phyloP scores from a whole-genome alignment of 1,140 invertebrate species.

The Babylonia areolata region DNA sequence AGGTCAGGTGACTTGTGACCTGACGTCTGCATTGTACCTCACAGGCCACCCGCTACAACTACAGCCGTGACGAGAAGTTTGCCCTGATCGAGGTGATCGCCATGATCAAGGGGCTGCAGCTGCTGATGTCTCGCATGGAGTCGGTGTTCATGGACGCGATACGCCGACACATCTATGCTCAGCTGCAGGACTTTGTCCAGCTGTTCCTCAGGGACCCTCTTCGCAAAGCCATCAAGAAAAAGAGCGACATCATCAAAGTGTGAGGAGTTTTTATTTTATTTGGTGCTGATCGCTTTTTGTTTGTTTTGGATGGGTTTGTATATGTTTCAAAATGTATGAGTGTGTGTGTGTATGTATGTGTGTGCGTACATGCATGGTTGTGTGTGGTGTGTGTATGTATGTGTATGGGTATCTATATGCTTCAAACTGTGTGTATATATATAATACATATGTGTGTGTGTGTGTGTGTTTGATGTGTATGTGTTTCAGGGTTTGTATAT shows the following conservation, averaged over 20 bases:
- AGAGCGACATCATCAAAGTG: slow-evolving; percentile 96
- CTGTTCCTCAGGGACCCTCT: slow-evolving; percentile 92
- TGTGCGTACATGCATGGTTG: too few species aligned
- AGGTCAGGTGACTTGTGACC: too few species aligned
- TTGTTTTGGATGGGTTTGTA: not conserved
- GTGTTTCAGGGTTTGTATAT: too few species aligned
- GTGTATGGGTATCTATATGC: too few species aligned
- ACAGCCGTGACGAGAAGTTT: slow-evolving; percentile 98
- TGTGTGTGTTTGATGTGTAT: not conserved
- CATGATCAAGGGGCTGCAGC: slow-evolving; percentile 99
- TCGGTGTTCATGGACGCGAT: slow-evolving; percentile 98
- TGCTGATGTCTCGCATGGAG: slow-evolving; percentile 98
- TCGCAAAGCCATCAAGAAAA: slow-evolving; percentile 98
- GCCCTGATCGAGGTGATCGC: slow-evolving; percentile 98
- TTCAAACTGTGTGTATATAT: too few species aligned
- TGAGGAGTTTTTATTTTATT: slow-evolving; percentile 68
- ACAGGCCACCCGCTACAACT: slow-evolving; percentile 97
- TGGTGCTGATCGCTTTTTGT: not conserved
- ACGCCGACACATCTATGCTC: slow-evolving; percentile 94
- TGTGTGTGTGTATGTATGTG: not conserved
- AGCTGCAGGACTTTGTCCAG: slow-evolving; percentile 98
- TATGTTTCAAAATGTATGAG: too few species aligned
- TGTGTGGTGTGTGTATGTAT: too few species aligned
- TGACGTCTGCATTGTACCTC: too few species aligned
- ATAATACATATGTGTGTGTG: not conserved